Evolutionary conservation across 2,888 invertebrate species (phyloP).

Genomic region (Mythimna pallens): DNA sequence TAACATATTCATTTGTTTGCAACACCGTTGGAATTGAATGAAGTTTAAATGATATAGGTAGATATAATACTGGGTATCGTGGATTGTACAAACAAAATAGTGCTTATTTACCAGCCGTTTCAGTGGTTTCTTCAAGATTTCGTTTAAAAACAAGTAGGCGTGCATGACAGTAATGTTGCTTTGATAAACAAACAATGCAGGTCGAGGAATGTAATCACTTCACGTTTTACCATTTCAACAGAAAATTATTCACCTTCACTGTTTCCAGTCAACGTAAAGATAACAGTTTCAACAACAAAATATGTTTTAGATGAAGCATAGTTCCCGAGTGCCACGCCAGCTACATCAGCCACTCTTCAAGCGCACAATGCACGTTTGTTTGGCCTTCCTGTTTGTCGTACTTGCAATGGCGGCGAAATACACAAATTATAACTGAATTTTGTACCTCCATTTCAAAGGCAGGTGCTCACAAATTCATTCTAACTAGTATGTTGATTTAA

Average conservation of each 20-base stretch:
- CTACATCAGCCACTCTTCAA: constrained; percentile 73
- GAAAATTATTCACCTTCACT: neutral
- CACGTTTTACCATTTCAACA: neutral
- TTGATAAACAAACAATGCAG: neutral
- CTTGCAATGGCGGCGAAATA: constrained; percentile 73
- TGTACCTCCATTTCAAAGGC: constrained; percentile 74
- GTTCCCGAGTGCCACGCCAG: constrained; percentile 42
- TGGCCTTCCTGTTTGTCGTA: constrained; percentile 80
- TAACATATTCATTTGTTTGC: neutral
- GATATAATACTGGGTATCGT: no score
- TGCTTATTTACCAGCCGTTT: neutral
- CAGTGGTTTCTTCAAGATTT: neutral
- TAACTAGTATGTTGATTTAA: constrained; percentile 65
- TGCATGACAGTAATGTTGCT: no score
- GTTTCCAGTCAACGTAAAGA: constrained; percentile 29
- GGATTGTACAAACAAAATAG: neutral
- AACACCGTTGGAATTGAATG: neutral
- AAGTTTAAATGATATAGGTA: neutral
- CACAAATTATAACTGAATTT: constrained; percentile 83
- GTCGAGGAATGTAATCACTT: neutral
- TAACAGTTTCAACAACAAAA: constrained; percentile 34
- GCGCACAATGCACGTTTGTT: constrained; percentile 80
- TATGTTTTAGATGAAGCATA: constrained; percentile 54
- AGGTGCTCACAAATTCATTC: constrained; percentile 64
- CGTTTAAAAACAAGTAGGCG: no score